Evolutionary conservation across 2,888 invertebrate genomes (phyloP).

Genomic region (Gerris lacustris): DNA sequence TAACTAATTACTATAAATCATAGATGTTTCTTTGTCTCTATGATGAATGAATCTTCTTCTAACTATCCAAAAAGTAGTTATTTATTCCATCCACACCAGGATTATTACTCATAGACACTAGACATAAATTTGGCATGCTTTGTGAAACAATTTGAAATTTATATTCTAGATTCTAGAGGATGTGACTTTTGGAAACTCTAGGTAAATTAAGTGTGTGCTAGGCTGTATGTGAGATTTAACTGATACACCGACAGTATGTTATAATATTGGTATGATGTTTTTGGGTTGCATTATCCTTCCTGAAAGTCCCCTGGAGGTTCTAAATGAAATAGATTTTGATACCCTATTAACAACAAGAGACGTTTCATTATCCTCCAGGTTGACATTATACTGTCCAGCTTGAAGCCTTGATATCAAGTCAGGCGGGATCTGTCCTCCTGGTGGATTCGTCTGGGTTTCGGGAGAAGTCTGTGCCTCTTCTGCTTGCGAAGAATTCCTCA

Average conservation of each 20-base stretch:
- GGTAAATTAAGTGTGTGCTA: too few relatives aligned
- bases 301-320: constrained; percentile 24
- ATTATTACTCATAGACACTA: too few relatives aligned
- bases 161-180: too few relatives aligned
- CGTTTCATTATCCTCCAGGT: constrained; percentile 10
- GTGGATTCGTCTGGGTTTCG: neutral
- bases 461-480: neutral
- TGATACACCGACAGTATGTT: neutral
- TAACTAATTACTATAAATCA: too few relatives aligned
- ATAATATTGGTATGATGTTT: neutral
- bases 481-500: constrained; percentile 8
- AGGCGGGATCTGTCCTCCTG: neutral
- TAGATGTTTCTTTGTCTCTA: too few relatives aligned
- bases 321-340: constrained; percentile 26
- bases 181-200: too few relatives aligned
- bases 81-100: too few relatives aligned
- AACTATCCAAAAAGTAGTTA: too few relatives aligned
- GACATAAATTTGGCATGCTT: too few relatives aligned
- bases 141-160: too few relatives aligned
- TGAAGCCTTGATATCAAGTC: neutral
- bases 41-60: too few relatives aligned
- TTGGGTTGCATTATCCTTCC: neutral
- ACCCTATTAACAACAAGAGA: constrained; percentile 27
- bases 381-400: neutral
- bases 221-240: too few relatives aligned